Conservation (phyloP, 2,797 vertebrate genomes). For the Girardinus metallicus region DNA sequence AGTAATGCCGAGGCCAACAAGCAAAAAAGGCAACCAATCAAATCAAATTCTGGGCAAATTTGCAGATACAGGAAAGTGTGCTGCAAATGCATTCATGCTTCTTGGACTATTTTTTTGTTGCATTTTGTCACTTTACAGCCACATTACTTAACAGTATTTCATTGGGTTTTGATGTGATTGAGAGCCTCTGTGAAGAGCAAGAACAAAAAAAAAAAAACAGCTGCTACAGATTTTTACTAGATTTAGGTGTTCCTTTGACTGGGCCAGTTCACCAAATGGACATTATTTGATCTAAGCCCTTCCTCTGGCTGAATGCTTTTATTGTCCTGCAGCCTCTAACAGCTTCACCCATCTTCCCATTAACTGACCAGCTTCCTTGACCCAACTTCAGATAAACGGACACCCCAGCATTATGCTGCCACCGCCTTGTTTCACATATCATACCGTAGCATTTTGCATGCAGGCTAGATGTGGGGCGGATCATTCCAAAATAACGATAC, state of each 20-base stretch:
- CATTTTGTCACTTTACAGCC: neutral
- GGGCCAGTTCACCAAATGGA: neutral
- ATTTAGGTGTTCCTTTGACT: neutral
- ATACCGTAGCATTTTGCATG: neutral
- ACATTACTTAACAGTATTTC: neutral
- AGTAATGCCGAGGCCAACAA: neutral
- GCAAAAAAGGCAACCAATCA: slow-evolving; percentile 2
- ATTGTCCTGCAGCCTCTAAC: neutral
- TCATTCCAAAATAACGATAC: too few species aligned
- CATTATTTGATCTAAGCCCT: neutral
- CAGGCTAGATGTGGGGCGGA: neutral
- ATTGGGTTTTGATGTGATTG: neutral
- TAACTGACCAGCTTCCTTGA: neutral
- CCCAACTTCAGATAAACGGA: neutral
- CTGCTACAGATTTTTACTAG: neutral
- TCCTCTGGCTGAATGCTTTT: neutral
- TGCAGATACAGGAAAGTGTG: neutral
- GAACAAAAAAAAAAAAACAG: too few species aligned
- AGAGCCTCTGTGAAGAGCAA: neutral
- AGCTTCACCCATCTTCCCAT: neutral
- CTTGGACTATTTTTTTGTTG: neutral
- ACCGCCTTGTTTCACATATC: neutral
- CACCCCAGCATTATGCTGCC: neutral
- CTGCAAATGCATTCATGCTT: neutral
- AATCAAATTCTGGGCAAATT: neutral